These are phyloP conservation scores for Periphyllus acericola DNA, from an alignment of 2,888 invertebrate species.

Conservation along the genomic window DNA sequence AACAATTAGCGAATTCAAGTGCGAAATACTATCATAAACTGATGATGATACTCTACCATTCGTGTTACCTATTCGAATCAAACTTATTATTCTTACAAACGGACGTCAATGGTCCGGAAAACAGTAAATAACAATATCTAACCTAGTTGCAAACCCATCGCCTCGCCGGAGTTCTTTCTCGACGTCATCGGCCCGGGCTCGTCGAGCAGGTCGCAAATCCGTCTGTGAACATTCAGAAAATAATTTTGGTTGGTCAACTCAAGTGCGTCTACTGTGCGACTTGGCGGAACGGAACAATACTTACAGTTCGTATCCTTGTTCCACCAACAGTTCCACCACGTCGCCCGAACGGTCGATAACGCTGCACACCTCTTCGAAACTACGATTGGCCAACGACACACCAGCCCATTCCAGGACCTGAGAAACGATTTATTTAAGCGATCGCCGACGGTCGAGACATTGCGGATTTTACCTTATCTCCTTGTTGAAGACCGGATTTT, in stretches of 20 bases:
- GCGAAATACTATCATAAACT: neutral
- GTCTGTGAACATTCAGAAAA: slow-evolving; percentile 64
- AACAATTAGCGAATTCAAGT: neutral
- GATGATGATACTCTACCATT: neutral
- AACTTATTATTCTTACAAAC: no score
- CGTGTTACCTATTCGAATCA: neutral
- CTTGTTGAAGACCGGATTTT: slow-evolving; percentile 86
- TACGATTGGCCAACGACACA: slow-evolving; percentile 86
- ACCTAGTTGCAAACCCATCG: slow-evolving; percentile 65
- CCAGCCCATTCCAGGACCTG: slow-evolving; percentile 93
- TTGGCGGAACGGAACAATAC: slow-evolving; percentile 64
- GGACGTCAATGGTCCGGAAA: no score
- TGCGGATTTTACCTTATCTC: slow-evolving; percentile 77
- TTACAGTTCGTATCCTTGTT: slow-evolving; percentile 78
- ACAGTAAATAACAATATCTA: neutral
- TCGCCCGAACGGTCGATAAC: slow-evolving; percentile 90
- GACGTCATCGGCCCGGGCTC: slow-evolving; percentile 69
- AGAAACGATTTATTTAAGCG: neutral
- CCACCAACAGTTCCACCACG: slow-evolving; percentile 85
- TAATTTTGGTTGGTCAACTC: neutral
- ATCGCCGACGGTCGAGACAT: neutral
- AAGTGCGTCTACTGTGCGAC: neutral
- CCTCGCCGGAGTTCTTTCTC: slow-evolving; percentile 68
- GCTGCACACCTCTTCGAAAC: slow-evolving; percentile 91
- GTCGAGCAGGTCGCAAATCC: slow-evolving; percentile 77